Conservation (phyloP, 1,140 invertebrate genomes). For the Papilio polyxenes region DNA sequence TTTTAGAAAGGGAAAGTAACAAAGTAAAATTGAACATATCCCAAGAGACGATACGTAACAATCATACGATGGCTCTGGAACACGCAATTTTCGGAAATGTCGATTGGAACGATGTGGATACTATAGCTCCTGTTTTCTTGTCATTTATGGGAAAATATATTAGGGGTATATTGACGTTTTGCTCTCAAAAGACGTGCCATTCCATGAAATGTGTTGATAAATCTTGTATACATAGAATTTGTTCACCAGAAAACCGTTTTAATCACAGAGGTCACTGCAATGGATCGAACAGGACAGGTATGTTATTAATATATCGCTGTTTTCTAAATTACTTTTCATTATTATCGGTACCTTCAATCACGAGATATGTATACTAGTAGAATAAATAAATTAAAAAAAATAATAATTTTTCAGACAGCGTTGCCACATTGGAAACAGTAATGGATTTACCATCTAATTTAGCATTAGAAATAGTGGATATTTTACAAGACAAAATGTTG, state of each 20-base stretch:
- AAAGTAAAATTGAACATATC: conserved; percentile 64
- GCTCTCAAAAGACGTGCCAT: conserved; percentile 66
- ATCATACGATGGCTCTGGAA: conserved; percentile 60
- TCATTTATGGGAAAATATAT: conserved; percentile 73
- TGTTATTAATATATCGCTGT: conserved; percentile 15
- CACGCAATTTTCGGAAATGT: conserved; percentile 69
- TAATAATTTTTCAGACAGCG: conserved; percentile 60
- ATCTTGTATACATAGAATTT: conserved; percentile 66
- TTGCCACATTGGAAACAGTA: conserved; percentile 63
- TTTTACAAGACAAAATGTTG: conserved; percentile 67
- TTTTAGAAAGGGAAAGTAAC: conserved; percentile 61
- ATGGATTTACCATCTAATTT: conserved; percentile 70
- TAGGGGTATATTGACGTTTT: conserved; percentile 69
- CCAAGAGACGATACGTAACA: conserved; percentile 54
- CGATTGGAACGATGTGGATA: conserved; percentile 68
- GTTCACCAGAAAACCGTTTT: conserved; percentile 59
- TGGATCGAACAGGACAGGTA: conserved; percentile 65
- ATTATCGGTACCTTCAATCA: neutral
- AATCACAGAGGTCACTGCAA: conserved; percentile 68
- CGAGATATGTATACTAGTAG: neutral
- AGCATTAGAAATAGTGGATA: conserved; percentile 68
- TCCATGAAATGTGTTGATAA: conserved; percentile 72
- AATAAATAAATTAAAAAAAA: neutral
- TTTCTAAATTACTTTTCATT: neutral
- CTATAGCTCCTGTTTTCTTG: conserved; percentile 65